phyloP scores from a whole-genome alignment of 2,888 invertebrate genomes.

The Protophormia terraenovae region DNA sequence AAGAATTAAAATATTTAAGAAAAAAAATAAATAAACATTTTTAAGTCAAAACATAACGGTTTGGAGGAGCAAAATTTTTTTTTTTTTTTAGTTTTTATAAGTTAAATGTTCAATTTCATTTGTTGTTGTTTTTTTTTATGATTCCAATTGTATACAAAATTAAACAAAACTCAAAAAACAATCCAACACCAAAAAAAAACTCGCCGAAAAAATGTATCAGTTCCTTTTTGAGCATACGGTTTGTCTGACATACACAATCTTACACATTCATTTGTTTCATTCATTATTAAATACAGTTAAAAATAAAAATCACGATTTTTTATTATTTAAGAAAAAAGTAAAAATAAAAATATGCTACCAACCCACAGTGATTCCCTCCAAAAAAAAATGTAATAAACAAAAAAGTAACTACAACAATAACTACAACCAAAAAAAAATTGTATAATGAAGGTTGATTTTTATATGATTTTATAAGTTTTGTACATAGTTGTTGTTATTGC shows the following conservation, averaged over 20 bases:
- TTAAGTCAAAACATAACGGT: conserved; percentile 65
- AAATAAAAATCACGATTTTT: conserved; percentile 62
- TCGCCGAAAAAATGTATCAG: background rate
- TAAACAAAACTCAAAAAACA: conserved; percentile 8
- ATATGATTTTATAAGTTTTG: conserved; percentile 35
- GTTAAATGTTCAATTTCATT: conserved; percentile 35
- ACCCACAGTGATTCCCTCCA: conserved; percentile 62
- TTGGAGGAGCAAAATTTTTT: conserved; percentile 51
- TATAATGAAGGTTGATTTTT: conserved; percentile 54
- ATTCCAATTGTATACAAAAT: conserved; percentile 20
- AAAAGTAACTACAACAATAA: conserved; percentile 36
- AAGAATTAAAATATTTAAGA: conserved; percentile 65
- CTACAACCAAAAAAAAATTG: conserved; percentile 19
- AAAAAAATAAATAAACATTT: conserved; percentile 45
- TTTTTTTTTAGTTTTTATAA: conserved; percentile 6
- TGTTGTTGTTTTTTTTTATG: conserved; percentile 7
- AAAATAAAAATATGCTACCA: conserved; percentile 37
- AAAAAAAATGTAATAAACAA: conserved; percentile 38
- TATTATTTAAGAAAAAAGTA: conserved; percentile 13
- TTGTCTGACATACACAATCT: background rate
- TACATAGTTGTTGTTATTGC: background rate
- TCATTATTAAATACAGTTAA: conserved; percentile 50
- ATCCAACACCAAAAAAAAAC: background rate
- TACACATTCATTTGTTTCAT: conserved; percentile 7
- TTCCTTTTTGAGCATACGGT: background rate